These are phyloP conservation scores for Spilosoma lubricipeda DNA, from an alignment of 2,888 invertebrate species.

Conservation along the genomic window DNA sequence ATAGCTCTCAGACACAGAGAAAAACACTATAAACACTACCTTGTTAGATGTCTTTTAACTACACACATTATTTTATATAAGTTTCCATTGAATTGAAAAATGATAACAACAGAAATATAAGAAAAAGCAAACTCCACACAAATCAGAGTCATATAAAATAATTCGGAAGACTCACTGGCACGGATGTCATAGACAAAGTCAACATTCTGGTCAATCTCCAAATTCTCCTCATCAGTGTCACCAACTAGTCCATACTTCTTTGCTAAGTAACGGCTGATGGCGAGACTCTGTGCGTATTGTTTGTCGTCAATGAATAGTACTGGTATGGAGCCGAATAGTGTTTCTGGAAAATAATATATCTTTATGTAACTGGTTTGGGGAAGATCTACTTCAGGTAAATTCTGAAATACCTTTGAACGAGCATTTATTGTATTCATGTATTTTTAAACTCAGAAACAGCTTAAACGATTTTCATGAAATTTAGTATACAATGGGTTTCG, in stretches of 20 bases:
- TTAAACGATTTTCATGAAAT: no score
- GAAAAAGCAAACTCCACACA: background rate
- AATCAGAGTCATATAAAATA: background rate
- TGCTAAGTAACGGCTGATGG: slow-evolving; percentile 87
- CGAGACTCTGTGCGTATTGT: slow-evolving; percentile 84
- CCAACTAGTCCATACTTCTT: slow-evolving; percentile 86
- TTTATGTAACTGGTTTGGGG: background rate
- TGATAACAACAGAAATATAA: no score
- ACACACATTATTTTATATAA: no score
- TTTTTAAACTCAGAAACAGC: no score
- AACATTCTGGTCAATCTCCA: slow-evolving; percentile 87
- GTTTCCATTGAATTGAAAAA: no score
- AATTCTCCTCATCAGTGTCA: slow-evolving; percentile 84
- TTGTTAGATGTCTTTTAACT: no score
- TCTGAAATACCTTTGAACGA: no score
- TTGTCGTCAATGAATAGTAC: slow-evolving; percentile 87
- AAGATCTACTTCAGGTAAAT: no score
- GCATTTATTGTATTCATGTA: no score
- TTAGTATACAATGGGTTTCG: no score
- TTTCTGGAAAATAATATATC: slow-evolving; percentile 70
- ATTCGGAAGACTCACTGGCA: slow-evolving; percentile 73
- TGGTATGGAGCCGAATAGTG: slow-evolving; percentile 88
- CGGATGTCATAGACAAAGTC: slow-evolving; percentile 88
- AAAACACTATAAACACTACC: background rate
- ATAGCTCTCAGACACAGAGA: background rate